Evolutionary conservation across 2,113 vertebrate species (phyloP).

Genomic region (Trinectes maculatus): DNA sequence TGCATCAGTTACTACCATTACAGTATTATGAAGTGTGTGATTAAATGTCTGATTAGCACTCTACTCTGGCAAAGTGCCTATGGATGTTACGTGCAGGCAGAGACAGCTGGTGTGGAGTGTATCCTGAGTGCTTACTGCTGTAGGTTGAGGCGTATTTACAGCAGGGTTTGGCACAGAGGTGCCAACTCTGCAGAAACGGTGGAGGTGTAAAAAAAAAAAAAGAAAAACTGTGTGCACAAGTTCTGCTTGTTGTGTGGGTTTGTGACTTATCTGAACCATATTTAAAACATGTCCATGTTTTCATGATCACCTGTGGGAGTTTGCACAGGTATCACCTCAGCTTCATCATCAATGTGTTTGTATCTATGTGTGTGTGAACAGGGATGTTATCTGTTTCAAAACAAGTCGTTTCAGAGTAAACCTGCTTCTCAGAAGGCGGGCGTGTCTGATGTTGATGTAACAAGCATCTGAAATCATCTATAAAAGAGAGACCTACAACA

Average conservation of each 20-base stretch:
- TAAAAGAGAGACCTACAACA: too few species aligned
- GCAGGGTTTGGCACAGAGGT: neutral
- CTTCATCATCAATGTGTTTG: neutral
- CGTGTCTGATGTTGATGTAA: too few species aligned
- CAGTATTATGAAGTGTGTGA: neutral
- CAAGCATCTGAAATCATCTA: too few species aligned
- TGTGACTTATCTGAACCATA: too few species aligned
- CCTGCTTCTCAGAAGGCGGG: too few species aligned
- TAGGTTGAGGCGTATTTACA: neutral
- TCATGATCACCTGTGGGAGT: too few species aligned
- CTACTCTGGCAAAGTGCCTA: slow-evolving; percentile 14
- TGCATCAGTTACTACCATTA: neutral
- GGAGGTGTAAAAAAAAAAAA: neutral
- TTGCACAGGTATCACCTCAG: neutral
- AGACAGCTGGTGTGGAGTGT: neutral
- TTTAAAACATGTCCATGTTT: too few species aligned
- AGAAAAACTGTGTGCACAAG: neutral
- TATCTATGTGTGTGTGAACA: neutral
- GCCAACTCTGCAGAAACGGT: neutral
- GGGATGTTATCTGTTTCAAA: too few species aligned
- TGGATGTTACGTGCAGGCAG: neutral
- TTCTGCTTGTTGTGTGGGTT: neutral
- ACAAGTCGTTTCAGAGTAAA: too few species aligned
- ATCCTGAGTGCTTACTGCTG: neutral
- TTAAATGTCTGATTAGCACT: slow-evolving; percentile 6